Evolutionary conservation across 2,113 vertebrate genomes (phyloP).

Genomic region (Myrmecophaga tridactyla): DNA sequence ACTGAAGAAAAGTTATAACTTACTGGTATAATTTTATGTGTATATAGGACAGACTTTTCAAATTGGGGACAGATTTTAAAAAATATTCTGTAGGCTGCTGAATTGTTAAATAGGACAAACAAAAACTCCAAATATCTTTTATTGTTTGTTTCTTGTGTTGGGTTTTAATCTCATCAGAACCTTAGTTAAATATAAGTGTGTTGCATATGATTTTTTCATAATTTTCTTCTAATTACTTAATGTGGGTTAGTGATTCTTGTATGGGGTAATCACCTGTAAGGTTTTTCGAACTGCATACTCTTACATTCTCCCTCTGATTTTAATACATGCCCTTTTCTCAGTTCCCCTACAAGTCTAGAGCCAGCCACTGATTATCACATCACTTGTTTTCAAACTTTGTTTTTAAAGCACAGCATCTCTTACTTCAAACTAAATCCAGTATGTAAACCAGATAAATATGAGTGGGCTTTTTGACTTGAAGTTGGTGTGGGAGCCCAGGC

Average conservation of each 20-base stretch:
- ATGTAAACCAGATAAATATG: background rate
- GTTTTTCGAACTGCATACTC: background rate
- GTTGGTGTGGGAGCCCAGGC: too few relatives aligned
- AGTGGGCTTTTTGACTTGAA: background rate
- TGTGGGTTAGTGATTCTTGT: background rate
- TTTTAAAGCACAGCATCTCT: background rate
- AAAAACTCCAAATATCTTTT: background rate
- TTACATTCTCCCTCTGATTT: background rate
- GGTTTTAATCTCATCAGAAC: background rate
- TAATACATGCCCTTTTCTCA: background rate
- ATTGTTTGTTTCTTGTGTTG: background rate
- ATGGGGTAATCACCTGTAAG: background rate
- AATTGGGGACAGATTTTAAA: background rate
- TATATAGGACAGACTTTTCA: background rate
- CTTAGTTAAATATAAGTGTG: background rate
- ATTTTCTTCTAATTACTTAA: background rate
- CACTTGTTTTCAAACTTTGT: background rate
- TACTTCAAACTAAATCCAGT: background rate
- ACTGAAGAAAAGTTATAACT: slow-evolving; percentile 11
- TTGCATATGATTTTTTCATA: background rate
- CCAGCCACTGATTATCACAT: background rate
- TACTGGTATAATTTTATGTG: background rate
- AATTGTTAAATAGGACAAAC: background rate
- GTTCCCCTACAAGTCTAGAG: background rate
- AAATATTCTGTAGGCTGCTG: background rate